A percentile compares a stretch with the other conserved stretches of the same genome.
These are phyloP conservation scores for Rhagoletis zephyria DNA, from an alignment of 1,140 invertebrate species.

Conservation along the genomic window DNA sequence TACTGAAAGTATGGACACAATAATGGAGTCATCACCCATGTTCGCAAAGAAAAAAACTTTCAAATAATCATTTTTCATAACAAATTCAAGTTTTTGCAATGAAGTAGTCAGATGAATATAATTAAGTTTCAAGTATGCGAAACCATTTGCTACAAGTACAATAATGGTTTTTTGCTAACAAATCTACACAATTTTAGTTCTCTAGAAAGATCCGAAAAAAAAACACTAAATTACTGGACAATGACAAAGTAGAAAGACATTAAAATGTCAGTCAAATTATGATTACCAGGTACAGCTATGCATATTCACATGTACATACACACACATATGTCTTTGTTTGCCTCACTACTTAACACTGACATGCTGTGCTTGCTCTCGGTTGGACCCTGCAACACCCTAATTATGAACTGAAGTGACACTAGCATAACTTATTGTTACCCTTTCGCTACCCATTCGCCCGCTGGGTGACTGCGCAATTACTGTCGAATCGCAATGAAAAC, in stretches of 20 bases:
- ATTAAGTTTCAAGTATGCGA: too few species aligned
- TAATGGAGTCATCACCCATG: too few species aligned
- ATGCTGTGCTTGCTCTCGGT: conserved; percentile 1
- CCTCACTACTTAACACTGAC: not conserved
- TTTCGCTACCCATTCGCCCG: not conserved
- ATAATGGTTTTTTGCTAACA: too few species aligned
- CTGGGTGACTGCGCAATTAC: not conserved
- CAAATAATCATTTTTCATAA: too few species aligned
- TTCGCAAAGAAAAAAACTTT: too few species aligned
- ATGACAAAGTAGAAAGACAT: not conserved
- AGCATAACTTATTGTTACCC: conserved; percentile 19
- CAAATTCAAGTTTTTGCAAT: too few species aligned
- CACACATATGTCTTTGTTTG: not conserved
- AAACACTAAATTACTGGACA: not conserved
- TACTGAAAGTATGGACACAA: too few species aligned
- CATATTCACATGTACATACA: not conserved
- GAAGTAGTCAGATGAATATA: too few species aligned
- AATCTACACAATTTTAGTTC: too few species aligned
- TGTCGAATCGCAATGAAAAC: conserved; percentile 44
- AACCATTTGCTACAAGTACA: too few species aligned
- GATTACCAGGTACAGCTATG: not conserved
- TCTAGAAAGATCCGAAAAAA: too few species aligned
- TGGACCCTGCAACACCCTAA: conserved; percentile 6
- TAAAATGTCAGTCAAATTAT: not conserved
- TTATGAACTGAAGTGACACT: conserved; percentile 24